Evolutionary conservation across 2,113 vertebrate species (phyloP).

Genomic region (Bambusicola thoracicus): DNA sequence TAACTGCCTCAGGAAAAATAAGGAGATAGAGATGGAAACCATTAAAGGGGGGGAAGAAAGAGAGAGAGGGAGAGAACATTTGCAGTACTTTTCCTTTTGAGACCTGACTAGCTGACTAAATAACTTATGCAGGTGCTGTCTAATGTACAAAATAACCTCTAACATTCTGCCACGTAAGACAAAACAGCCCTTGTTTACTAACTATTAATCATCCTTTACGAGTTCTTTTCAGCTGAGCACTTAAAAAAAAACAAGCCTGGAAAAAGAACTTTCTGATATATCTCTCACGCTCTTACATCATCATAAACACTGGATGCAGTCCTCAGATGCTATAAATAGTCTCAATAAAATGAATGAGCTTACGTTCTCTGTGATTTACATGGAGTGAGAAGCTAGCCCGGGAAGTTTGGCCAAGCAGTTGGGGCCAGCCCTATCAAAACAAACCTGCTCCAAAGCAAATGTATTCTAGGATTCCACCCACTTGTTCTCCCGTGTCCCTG

Average conservation of each 20-base stretch:
- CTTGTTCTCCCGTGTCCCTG: background rate
- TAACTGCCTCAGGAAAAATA: slow-evolving; percentile 1
- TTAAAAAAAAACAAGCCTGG: background rate
- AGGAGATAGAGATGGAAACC: background rate
- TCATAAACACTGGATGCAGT: background rate
- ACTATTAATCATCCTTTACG: background rate
- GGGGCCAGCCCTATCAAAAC: background rate
- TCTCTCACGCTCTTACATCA: background rate
- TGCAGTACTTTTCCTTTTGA: slow-evolving; percentile 17
- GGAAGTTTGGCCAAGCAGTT: background rate
- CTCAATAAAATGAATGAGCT: background rate
- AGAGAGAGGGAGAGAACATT: background rate
- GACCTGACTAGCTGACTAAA: background rate
- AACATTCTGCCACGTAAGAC: background rate
- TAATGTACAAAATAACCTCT: background rate
- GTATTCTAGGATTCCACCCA: background rate
- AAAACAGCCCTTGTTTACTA: slow-evolving; percentile 2
- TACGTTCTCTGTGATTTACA: background rate
- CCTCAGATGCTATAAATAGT: background rate
- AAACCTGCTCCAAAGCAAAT: slow-evolving; percentile 16
- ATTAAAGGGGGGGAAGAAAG: background rate
- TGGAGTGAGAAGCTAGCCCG: background rate
- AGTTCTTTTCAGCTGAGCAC: background rate
- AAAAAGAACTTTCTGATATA: background rate
- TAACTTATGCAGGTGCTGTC: background rate